Evolutionary conservation across 2,797 vertebrate species (phyloP).

Genomic region (Momotus momota): DNA sequence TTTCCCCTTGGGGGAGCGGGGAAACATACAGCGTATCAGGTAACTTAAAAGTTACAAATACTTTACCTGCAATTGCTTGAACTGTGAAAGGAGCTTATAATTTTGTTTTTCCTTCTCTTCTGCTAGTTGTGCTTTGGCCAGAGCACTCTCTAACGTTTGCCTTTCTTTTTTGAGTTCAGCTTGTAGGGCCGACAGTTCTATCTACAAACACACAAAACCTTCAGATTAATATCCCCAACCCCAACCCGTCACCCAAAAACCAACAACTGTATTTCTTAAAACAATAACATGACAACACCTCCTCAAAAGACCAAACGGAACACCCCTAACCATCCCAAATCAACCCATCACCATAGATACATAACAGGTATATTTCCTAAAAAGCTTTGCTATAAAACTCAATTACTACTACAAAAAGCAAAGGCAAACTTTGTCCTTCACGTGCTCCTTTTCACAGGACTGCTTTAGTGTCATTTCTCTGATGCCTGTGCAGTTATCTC

Average conservation of each 20-base stretch:
- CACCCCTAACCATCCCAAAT: not conserved
- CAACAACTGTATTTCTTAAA: not conserved
- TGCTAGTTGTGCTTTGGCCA: conserved; percentile 76
- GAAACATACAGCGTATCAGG: not conserved
- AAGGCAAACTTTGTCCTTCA: not conserved
- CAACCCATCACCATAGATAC: not conserved
- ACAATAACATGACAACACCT: not conserved
- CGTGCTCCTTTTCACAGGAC: not conserved
- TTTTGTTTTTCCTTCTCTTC: conserved; percentile 82
- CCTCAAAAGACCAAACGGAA: not conserved
- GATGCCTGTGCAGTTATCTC: not conserved
- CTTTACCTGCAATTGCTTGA: conserved; percentile 82
- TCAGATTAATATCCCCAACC: not conserved
- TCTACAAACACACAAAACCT: conserved; percentile 67
- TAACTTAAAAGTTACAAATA: not conserved
- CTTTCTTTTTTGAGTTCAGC: conserved; percentile 83
- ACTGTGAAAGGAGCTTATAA: conserved; percentile 74
- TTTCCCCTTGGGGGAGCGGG: not conserved
- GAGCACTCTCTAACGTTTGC: conserved; percentile 79
- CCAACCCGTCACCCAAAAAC: not conserved
- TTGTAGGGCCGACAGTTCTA: conserved; percentile 82
- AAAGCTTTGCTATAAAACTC: not conserved
- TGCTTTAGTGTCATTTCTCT: not conserved
- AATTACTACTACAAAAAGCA: not conserved
- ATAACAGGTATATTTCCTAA: not conserved